Conservation (phyloP, 2,888 invertebrate genomes). For the Flexamia atlantica region DNA sequence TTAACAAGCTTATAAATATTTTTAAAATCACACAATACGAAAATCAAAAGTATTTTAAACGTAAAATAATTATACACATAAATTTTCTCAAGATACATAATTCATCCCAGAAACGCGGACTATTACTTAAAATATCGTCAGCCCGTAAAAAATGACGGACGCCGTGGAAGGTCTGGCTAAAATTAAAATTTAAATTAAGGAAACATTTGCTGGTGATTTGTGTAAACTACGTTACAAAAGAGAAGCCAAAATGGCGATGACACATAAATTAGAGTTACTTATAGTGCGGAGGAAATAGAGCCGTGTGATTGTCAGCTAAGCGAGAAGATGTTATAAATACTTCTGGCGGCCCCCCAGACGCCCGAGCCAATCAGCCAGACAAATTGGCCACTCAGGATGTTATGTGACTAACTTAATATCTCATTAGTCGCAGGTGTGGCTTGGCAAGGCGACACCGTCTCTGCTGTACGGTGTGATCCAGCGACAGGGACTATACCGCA, state of each 20-base stretch:
- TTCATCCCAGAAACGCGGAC: not conserved
- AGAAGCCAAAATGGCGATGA: constrained; percentile 40
- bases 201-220: constrained; percentile 54
- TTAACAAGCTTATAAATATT: no score
- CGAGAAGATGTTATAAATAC: constrained; percentile 37
- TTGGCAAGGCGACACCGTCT: not conserved
- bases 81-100: not conserved
- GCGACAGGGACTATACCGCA: no score
- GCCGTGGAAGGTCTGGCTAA: constrained; percentile 29
- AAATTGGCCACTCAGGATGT: constrained; percentile 45
- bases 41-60: no score
- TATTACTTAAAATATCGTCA: constrained; percentile 36
- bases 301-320: constrained; percentile 34
- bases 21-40: no score
- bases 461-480: no score
- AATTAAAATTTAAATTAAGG: constrained; percentile 53
- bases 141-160: constrained; percentile 45
- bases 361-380: constrained; percentile 44
- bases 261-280: constrained; percentile 55
- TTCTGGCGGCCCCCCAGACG: constrained; percentile 26
- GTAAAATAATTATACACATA: no score
- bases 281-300: constrained; percentile 49
- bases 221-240: constrained; percentile 42
- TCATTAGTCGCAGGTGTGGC: constrained; percentile 43
- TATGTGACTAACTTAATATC: constrained; percentile 47